Evolutionary conservation across 2,113 vertebrate species (phyloP).

Genomic region (Bos javanicus): DNA sequence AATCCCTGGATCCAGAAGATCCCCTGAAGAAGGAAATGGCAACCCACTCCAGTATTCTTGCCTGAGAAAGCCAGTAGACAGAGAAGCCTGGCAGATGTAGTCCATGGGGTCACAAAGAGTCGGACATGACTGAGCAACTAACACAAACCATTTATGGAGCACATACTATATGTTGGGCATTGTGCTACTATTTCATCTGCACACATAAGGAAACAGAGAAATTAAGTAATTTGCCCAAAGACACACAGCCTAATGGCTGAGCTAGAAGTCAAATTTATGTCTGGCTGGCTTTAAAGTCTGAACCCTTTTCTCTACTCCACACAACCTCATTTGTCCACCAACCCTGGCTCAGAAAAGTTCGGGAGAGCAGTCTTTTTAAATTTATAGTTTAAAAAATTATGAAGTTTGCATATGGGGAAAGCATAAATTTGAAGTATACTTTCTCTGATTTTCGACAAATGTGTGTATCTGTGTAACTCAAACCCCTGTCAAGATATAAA

Average conservation of each 20-base stretch:
- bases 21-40: neutral
- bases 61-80: neutral
- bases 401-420: neutral
- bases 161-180: neutral
- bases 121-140: neutral
- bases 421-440: neutral
- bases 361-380: neutral
- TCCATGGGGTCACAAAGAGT: neutral
- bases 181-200: neutral
- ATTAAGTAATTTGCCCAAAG: neutral
- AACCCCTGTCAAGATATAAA: neutral
- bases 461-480: neutral
- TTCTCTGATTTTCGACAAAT: constrained; percentile 1
- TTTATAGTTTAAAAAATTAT: neutral
- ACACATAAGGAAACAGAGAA: constrained; percentile 26
- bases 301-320: neutral
- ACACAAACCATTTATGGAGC: neutral
- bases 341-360: neutral
- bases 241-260: neutral
- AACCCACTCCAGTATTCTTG: neutral
- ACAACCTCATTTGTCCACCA: neutral
- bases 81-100: neutral
- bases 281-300: neutral
- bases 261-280: neutral
- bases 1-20: neutral